phyloP scores from a whole-genome alignment of 2,113 vertebrate genomes.

The Cercocebus atys region DNA sequence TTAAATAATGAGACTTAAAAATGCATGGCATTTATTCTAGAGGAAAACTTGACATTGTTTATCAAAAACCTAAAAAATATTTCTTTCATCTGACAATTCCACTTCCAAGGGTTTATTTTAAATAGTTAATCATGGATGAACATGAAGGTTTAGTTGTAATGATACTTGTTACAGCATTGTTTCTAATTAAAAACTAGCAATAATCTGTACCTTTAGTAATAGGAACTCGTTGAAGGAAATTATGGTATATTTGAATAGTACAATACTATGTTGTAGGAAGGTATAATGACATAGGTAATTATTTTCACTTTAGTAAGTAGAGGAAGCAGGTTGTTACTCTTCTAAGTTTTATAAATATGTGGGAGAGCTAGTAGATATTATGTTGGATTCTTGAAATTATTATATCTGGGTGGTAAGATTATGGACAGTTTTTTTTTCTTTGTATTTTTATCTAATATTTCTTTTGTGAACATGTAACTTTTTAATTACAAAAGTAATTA shows the following conservation, averaged over 20 bases:
- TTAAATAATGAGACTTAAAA: slow-evolving; percentile 15
- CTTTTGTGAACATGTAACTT: background rate
- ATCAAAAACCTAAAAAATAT: background rate
- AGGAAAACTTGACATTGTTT: background rate
- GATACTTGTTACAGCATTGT: background rate
- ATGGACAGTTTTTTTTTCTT: background rate
- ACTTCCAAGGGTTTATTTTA: background rate
- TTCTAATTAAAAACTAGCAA: slow-evolving; percentile 10
- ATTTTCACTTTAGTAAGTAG: background rate
- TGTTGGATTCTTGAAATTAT: background rate
- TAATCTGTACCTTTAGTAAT: background rate
- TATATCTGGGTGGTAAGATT: background rate
- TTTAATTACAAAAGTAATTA: background rate
- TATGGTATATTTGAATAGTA: background rate
- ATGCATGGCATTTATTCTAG: background rate
- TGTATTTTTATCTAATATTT: slow-evolving; percentile 20
- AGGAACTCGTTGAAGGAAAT: slow-evolving; percentile 14
- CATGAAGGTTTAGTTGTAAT: background rate
- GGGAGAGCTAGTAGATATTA: background rate
- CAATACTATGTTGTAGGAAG: background rate
- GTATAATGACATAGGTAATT: background rate
- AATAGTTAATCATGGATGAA: background rate
- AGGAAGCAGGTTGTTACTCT: background rate
- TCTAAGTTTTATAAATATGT: background rate
- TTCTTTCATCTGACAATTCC: background rate